Evolutionary conservation across 2,888 invertebrate species (phyloP).

Genomic region (Acrobasis repandana): DNA sequence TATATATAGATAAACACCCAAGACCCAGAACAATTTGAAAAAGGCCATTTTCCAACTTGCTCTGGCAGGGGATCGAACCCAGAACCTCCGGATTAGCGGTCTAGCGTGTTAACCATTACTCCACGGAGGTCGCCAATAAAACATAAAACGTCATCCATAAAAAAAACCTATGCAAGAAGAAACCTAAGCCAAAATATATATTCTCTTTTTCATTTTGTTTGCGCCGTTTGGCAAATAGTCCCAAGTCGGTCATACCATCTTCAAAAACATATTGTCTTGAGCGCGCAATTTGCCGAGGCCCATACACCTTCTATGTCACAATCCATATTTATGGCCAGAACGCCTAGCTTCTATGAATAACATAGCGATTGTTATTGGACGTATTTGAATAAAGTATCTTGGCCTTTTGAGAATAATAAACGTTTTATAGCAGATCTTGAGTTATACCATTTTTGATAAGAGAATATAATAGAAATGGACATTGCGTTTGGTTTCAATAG

Average conservation of each 20-base stretch:
- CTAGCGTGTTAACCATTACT: too few relatives aligned
- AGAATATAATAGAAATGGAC: too few relatives aligned
- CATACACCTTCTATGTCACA: constrained; percentile 4
- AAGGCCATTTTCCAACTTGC: too few relatives aligned
- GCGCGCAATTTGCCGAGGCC: constrained; percentile 17
- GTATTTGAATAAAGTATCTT: constrained; percentile 5
- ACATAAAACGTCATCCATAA: too few relatives aligned
- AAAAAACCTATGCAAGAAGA: too few relatives aligned
- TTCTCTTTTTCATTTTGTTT: constrained; percentile 1
- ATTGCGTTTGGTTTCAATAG: too few relatives aligned
- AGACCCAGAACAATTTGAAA: too few relatives aligned
- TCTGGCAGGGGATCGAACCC: too few relatives aligned
- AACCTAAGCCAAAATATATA: neutral
- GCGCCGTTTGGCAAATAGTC: constrained; percentile 24
- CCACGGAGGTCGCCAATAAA: too few relatives aligned
- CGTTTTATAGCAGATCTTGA: neutral
- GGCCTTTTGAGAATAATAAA: neutral
- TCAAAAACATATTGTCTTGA: constrained; percentile 21
- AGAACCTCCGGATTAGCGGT: too few relatives aligned
- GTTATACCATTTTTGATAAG: too few relatives aligned
- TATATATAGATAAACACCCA: too few relatives aligned
- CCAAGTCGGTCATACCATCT: constrained; percentile 26
- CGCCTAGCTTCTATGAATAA: constrained; percentile 12
- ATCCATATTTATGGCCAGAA: constrained; percentile 18
- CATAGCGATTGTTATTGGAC: constrained; percentile 13